These are phyloP conservation scores for Tipula helvola DNA, from an alignment of 2,888 invertebrate species.

Conservation along the genomic window DNA sequence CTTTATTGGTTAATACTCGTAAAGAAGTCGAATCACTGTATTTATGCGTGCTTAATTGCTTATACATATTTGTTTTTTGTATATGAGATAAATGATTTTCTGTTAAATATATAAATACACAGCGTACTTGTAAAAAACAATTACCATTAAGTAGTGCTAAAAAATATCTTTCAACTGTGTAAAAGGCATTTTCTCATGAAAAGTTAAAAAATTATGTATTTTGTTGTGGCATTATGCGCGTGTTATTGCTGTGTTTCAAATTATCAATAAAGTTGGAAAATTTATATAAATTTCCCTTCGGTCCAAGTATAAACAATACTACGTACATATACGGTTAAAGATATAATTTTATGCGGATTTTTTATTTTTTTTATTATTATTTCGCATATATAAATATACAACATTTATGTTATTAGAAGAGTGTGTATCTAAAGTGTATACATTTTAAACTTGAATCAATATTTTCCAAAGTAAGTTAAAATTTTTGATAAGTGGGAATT, in stretches of 20 bases:
- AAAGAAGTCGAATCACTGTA: too few relatives aligned
- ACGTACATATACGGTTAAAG: background rate
- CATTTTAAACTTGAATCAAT: background rate
- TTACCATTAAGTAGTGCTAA: background rate
- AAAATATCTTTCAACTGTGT: background rate
- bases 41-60: too few relatives aligned
- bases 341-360: background rate
- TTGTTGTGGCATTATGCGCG: background rate
- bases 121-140: background rate
- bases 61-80: too few relatives aligned
- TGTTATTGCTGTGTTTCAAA: background rate
- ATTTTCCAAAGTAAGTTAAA: background rate
- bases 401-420: background rate
- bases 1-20: too few relatives aligned
- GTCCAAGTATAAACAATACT: background rate
- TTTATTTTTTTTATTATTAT: background rate
- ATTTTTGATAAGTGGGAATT: background rate
- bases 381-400: background rate
- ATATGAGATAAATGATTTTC: background rate
- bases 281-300: background rate
- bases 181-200: background rate
- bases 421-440: background rate
- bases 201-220: background rate
- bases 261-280: background rate
- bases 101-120: background rate